A percentile compares a stretch with the other conserved stretches of the same genome.
phyloP scores from a whole-genome alignment of 2,113 vertebrate species.

The Triplophysa siluroides region DNA sequence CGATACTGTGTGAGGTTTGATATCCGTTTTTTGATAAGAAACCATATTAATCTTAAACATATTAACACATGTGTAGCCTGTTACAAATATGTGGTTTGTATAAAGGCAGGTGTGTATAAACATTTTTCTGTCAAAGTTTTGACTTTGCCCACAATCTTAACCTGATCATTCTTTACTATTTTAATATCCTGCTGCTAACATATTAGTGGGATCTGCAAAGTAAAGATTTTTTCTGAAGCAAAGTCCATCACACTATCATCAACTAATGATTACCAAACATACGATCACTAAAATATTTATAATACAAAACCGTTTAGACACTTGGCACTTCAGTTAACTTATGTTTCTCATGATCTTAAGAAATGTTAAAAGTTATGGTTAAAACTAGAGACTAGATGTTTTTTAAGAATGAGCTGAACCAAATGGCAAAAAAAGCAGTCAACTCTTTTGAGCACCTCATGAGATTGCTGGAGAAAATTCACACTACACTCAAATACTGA shows the following conservation, averaged over 20 bases:
- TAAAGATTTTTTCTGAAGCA: not conserved
- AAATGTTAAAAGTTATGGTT: too few relatives aligned
- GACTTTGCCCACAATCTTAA: constrained; percentile 4
- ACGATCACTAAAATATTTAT: not conserved
- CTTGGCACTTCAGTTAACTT: too few relatives aligned
- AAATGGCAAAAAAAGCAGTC: too few relatives aligned
- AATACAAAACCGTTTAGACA: not conserved
- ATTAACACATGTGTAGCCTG: not conserved
- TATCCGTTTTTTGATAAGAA: not conserved
- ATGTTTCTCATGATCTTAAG: too few relatives aligned
- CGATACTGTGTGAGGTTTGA: not conserved
- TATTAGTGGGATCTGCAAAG: not conserved
- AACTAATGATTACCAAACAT: not conserved
- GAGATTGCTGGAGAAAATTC: too few relatives aligned
- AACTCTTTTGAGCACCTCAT: too few relatives aligned
- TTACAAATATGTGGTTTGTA: not conserved
- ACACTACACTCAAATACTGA: too few relatives aligned
- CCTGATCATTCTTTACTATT: not conserved
- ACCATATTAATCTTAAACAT: too few relatives aligned
- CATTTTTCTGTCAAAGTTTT: not conserved
- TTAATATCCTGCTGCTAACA: not conserved
- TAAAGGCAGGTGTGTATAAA: not conserved
- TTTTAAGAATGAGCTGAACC: too few relatives aligned
- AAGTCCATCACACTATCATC: not conserved
- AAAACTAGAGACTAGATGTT: too few relatives aligned